Percentiles rank a stretch among this genome's conserved stretches.
These are phyloP conservation scores for Triplophysa tibetana DNA, from an alignment of 2,113 vertebrate species.

Conservation along the genomic window DNA sequence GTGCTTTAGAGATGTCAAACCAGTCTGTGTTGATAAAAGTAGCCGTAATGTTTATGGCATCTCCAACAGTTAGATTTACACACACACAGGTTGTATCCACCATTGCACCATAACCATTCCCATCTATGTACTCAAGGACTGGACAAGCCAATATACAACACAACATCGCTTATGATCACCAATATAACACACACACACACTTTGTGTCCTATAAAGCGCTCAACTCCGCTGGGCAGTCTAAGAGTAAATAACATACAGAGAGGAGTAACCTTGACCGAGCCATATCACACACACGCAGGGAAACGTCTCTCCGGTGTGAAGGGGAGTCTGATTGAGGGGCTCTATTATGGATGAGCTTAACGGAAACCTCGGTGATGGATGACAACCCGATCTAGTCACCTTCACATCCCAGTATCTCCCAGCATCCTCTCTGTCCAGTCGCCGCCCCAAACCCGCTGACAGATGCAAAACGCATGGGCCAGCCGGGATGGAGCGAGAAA, in stretches of 20 bases:
- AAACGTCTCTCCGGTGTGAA: constrained; percentile 72
- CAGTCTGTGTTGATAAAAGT: constrained; percentile 78
- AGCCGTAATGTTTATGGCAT: constrained; percentile 79
- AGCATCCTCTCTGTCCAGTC: constrained; percentile 97
- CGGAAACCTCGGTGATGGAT: constrained; percentile 98
- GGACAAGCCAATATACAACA: constrained; percentile 52
- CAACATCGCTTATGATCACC: constrained; percentile 77
- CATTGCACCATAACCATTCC: constrained; percentile 42
- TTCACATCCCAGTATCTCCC: constrained; percentile 81
- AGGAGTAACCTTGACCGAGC: constrained; percentile 90
- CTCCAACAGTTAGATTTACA: constrained; percentile 72
- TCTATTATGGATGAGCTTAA: constrained; percentile 99
- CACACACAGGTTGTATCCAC: constrained; percentile 18
- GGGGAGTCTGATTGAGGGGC: constrained; percentile 97
- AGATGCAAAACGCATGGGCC: constrained; percentile 82
- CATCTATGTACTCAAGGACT: constrained; percentile 76
- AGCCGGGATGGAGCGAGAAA: not conserved
- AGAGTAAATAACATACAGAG: constrained; percentile 90
- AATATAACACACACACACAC: constrained; percentile 70
- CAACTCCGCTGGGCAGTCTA: constrained; percentile 61
- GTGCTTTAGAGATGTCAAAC: constrained; percentile 71
- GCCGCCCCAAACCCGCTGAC: constrained; percentile 99
- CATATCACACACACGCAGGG: constrained; percentile 67
- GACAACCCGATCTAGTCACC: constrained; percentile 91
- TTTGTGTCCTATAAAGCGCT: constrained; percentile 52